Conservation (phyloP, 1,140 invertebrate genomes). For the Lasaia peninsularis region DNA sequence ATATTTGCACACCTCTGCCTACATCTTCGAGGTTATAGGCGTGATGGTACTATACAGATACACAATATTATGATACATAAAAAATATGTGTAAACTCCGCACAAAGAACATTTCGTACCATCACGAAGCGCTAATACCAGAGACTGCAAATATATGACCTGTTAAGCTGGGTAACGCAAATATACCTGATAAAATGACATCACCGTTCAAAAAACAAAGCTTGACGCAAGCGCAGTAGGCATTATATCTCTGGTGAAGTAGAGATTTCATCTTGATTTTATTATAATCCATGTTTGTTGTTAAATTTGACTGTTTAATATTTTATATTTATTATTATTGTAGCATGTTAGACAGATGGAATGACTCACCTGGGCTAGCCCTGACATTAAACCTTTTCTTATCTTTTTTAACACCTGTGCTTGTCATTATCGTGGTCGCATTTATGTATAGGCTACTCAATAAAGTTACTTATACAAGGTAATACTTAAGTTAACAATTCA, state of each 20-base stretch:
- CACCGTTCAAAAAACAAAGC: background rate
- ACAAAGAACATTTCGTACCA: background rate
- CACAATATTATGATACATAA: background rate
- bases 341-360: too few species aligned
- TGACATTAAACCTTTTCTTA: too few species aligned
- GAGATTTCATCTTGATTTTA: background rate
- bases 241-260: background rate
- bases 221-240: background rate
- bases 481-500: too few species aligned
- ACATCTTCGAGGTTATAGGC: too few species aligned
- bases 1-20: too few species aligned
- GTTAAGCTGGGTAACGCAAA: background rate
- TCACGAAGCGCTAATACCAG: background rate
- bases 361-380: too few species aligned
- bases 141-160: conserved; percentile 1
- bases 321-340: too few species aligned
- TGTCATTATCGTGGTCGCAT: too few species aligned
- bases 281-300: background rate
- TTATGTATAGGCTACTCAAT: too few species aligned
- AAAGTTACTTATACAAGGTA: too few species aligned
- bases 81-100: background rate
- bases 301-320: too few species aligned
- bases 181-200: conserved; percentile 9
- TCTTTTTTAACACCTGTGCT: too few species aligned
- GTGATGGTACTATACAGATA: background rate